phyloP scores from a whole-genome alignment of 1,140 invertebrate genomes.

The Drosophila yakuba region DNA sequence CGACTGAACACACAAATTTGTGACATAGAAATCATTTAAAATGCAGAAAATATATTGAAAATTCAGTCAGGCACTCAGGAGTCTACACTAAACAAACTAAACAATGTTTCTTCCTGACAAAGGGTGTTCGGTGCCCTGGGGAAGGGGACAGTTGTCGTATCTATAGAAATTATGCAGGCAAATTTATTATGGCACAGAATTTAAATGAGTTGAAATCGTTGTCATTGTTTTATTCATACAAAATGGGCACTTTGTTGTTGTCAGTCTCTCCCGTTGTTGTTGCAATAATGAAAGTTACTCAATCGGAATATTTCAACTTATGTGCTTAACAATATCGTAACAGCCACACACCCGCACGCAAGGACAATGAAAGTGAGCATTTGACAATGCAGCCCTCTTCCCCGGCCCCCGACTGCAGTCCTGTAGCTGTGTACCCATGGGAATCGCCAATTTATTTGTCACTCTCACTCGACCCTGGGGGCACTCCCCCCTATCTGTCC shows the following conservation, averaged over 20 bases:
- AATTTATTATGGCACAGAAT: constrained; percentile 80
- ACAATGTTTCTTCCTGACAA: constrained; percentile 16
- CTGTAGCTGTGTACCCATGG: constrained; percentile 59
- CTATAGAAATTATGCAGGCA: constrained; percentile 78
- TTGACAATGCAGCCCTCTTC: constrained; percentile 64
- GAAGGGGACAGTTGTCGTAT: constrained; percentile 24
- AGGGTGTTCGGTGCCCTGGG: constrained; percentile 1
- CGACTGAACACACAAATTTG: constrained; percentile 28
- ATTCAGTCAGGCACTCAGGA: constrained; percentile 50
- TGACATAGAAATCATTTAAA: constrained; percentile 61
- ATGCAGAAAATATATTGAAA: constrained; percentile 62
- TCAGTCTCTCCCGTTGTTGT: constrained; percentile 37
- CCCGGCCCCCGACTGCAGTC: constrained; percentile 15
- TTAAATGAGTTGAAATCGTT: constrained; percentile 82
- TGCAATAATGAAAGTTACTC: constrained; percentile 80
- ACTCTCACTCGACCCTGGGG: constrained; percentile 58
- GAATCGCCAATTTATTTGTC: constrained; percentile 80
- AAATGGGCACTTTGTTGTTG: constrained; percentile 72
- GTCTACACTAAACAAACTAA: constrained; percentile 54
- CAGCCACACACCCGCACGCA: constrained; percentile 35
- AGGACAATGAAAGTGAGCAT: constrained; percentile 76
- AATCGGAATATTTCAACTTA: constrained; percentile 84
- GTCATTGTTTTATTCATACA: constrained; percentile 79
- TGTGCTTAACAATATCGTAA: constrained; percentile 68
- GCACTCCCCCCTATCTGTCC: constrained; percentile 2